These are phyloP conservation scores for Adelognathus sp. DNA, from an alignment of 2,888 invertebrate genomes.

Conservation along the genomic window DNA sequence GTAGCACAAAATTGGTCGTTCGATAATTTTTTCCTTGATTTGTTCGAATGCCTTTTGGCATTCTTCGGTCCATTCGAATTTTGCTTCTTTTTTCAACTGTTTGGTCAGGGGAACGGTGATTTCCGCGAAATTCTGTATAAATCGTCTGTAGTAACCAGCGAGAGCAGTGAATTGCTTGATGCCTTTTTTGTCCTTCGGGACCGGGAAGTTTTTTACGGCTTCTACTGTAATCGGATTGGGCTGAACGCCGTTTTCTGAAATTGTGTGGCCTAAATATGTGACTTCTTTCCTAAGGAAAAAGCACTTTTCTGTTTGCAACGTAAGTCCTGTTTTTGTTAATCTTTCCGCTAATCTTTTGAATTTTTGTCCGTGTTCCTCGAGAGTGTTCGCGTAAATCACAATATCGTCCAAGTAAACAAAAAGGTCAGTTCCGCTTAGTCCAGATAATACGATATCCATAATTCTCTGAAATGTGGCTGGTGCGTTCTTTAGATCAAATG, in stretches of 20 bases:
- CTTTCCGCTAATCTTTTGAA: slow-evolving; percentile 34
- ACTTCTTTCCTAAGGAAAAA: neutral
- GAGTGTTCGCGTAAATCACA: slow-evolving; percentile 21
- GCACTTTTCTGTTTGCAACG: neutral
- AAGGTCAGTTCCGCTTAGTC: slow-evolving; percentile 22
- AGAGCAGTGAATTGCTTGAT: neutral
- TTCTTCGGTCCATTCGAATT: slow-evolving; percentile 49
- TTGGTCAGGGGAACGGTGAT: slow-evolving; percentile 29
- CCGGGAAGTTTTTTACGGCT: no score
- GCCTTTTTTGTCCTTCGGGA: slow-evolving; percentile 37
- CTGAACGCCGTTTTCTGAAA: slow-evolving; percentile 44
- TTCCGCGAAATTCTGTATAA: neutral
- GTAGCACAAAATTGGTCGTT: slow-evolving; percentile 29
- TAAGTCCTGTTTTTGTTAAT: neutral
- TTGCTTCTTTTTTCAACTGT: slow-evolving; percentile 20
- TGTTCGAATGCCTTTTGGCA: slow-evolving; percentile 51
- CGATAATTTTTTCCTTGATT: slow-evolving; percentile 45
- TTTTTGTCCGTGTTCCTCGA: slow-evolving; percentile 36
- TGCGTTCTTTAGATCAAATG: slow-evolving; percentile 39
- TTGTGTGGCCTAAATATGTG: slow-evolving; percentile 50
- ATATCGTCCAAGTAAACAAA: slow-evolving; percentile 46
- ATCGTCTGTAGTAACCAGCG: neutral
- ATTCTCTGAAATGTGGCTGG: slow-evolving; percentile 45
- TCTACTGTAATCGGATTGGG: slow-evolving; percentile 33
- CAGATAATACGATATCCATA: slow-evolving; percentile 45